Evolutionary conservation across 2,113 vertebrate genomes (phyloP), one percentile per base, ranked within the genome.

Genomic region (Bungarus multicinctus): DNA sequence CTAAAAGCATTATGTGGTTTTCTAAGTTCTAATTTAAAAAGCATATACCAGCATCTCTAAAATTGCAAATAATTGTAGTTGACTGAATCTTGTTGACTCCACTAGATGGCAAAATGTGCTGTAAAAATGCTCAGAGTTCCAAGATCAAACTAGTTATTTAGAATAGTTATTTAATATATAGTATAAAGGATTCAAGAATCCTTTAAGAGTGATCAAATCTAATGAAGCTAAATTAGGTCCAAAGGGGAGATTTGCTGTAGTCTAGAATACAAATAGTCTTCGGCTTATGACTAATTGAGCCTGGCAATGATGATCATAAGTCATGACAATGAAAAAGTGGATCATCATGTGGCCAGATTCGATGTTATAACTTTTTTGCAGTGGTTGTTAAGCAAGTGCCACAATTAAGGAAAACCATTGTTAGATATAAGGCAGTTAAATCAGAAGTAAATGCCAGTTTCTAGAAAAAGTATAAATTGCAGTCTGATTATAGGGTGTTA

Each of bases 41-140:
- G 3, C 27, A 47, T 1, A 2, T 1, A 43, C 45, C 1, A 20
- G 11, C 55, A 50, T 54, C 25, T 85, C 2, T 27, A 90, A 43
- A 45, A 45, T n/a, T 22, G 23, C n/a, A 92, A 54, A 2, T 18
- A 25, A 1, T 16, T 0, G 2, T 89, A 2, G 5, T 4, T 64
- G 34, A 18, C 50, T 87, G 45, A 52, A 57, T 91, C 90, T 54
- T 39, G 25, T 16, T 27, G 2, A 34, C 6, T 43, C 97, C 96
- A 97, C 95, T 58, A 97, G 97, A 91, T 97, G 97, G 97, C 96
- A 95, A 94, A 95, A 91, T 52, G 89, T 88, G 91, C 89, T 95
- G 0, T 4, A 50, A 88, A 97, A 95, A 55, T 87, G 39, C 91
- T 45, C 22, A 23, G 11, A 81, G 12, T 74, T 23, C 34, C 87